A percentile compares a stretch with the other conserved stretches of the same genome.
Conservation (phyloP, 2,797 vertebrate genomes). For the Enteromius viviparus region DNA sequence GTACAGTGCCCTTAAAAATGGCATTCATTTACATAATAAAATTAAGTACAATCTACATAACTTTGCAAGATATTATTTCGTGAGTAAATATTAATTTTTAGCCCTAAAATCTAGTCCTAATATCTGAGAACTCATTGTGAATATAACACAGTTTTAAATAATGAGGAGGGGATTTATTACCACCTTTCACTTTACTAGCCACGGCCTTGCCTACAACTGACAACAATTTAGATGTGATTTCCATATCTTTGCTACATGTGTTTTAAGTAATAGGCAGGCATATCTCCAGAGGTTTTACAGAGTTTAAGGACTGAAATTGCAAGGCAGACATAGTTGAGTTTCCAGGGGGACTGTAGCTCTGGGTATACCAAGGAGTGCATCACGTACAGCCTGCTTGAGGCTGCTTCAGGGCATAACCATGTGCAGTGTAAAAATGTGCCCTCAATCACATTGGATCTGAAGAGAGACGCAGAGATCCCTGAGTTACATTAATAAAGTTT, state of each 20-base stretch:
- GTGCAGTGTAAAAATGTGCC: conserved; percentile 28
- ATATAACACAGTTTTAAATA: no score
- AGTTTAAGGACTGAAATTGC: conserved; percentile 19
- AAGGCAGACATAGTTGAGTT: conserved; percentile 1
- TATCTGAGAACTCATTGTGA: neutral
- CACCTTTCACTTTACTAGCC: neutral
- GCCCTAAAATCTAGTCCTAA: neutral
- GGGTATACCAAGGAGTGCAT: conserved; percentile 1
- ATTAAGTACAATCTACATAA: neutral
- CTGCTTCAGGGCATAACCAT: conserved; percentile 35
- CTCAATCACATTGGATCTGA: conserved; percentile 39
- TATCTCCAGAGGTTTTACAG: conserved; percentile 13
- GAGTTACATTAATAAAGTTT: conserved; percentile 26
- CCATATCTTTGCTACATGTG: neutral
- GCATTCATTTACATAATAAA: neutral
- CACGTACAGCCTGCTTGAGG: conserved; percentile 13
- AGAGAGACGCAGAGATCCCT: conserved; percentile 6
- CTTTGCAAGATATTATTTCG: neutral
- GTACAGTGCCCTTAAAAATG: neutral
- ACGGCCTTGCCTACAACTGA: neutral
- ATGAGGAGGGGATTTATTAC: neutral
- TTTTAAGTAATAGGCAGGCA: conserved; percentile 10
- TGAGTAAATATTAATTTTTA: neutral
- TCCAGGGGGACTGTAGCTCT: conserved; percentile 13
- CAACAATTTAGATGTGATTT: neutral